Base-by-base conservation (phyloP, 2,113 vertebrate species). In the Hippoglossus stenolepis region DNA sequence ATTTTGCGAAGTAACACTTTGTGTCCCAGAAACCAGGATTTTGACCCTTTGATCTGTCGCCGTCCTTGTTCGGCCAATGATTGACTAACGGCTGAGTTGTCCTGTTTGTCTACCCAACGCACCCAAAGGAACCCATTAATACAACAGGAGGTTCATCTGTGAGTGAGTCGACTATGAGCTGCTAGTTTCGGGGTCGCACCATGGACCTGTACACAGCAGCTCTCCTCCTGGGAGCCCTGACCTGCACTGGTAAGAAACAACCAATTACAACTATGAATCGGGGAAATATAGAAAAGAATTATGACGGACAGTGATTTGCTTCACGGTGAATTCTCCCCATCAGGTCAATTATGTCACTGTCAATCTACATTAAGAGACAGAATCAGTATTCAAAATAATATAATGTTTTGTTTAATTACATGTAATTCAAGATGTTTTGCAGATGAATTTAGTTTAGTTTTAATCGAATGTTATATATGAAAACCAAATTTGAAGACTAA, bases 1-100 rank as follows among this genome's bases (percentile, higher is more conserved):
- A 43, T 11, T 12, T 7, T 65, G 12, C 28, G 0, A 38, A 28
- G 24, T 10, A 45, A 70, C 9, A 24, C 49, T 51, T 67, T 18
- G 26, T 26, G 58, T 82, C 59, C 66, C 54, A 31, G 65, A 88
- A 87, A 88, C 70, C 85, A 65, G 69, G 45, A 75, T 85, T 93
- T 84, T 62, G 89, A 93, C 90, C n/a, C n/a, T n/a, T n/a, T n/a
- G 3, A 57, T 82, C 85, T 40, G 54, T 62, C 67, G 54, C 35
- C 64, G 87, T 93, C 89, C 92, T 93, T 90, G 89, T 86, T n/a
- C 9, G 15, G 92, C 62, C 83, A 94, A 94, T 95, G 92, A 94
- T 94, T 94, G 89, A 95, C 93, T 49, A 75, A 83, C 74, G 73
- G 80, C 15, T 73, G 23, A 82, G 56, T 58, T 51, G 70, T 82